Base-by-base conservation (phyloP, 2,888 invertebrate species). In the Microplitis manilae region DNA sequence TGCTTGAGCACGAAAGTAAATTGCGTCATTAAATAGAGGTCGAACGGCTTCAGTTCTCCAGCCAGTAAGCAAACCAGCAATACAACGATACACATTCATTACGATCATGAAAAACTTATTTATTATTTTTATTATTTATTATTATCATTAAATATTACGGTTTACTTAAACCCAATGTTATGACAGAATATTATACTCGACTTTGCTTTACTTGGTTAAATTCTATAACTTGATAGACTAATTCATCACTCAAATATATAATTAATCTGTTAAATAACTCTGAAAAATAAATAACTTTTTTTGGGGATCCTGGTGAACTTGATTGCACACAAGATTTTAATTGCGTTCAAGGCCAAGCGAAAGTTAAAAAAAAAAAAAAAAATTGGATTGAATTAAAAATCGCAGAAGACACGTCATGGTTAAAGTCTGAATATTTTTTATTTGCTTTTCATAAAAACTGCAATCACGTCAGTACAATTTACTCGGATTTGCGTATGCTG, bases 1-100 rank as follows among this genome's bases (percentile, higher is more conserved):
- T 50, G 50, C 50, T 50, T 13, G 81, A 84, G 81, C 80, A 85
- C 81, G 86, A 86, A 87, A 86, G 86, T 85, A 80, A 80, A 81
- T 86, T 87, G 84, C 84, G 84, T 83, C 84, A 85, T 83, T 79
- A 79, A 79, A 86, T 84, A 83, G 84, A 85, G 85, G 85, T 85
- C 85, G 84, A 82, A 82, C 79, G 15, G 77, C 81, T 81, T 79
- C 80, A 78, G 77, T 76, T 75, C 79, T 71, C 68, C 79, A 75
- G 50, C 71, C 13, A 65, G 50, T 13, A 13, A 50, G 9, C 50
- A 50, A 50, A 50, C 50, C 50, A 9, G 50, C 50, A 50, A 50
- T 50, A 50, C 50, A 50, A 50, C 50, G 50, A 50, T 50, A 50
- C 50, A 50, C 50, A 50, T 50, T 70, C 67, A 77, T 83, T 81